Evolutionary conservation across 2,113 vertebrate species (phyloP), one percentile per base, ranked within the genome.

Genomic region (Odontesthes bonariensis): DNA sequence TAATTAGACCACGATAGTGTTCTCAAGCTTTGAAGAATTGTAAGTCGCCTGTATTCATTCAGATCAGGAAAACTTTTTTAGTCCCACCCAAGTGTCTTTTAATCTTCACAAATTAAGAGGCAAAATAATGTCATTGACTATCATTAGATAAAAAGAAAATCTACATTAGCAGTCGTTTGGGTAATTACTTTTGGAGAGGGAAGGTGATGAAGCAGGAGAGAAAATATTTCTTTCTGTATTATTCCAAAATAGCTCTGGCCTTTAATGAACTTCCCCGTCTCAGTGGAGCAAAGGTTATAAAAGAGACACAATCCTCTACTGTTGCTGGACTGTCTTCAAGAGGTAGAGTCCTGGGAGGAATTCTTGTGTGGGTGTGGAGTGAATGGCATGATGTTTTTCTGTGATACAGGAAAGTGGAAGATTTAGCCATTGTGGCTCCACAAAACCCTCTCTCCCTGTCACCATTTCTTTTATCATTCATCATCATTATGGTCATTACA

Each of bases 401-500:
- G 54, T 10, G 23, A 47, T 33, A 31, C 8, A 49, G 22, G n/a
- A 64, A 74, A 58, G 47, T 38, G 31, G 5, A 33, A 5, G 27
- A 17, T 49, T 54, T 31, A 2, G 16, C 14, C 42, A 51, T 42
- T 16, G 19, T 59, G 57, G 35, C 31, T 32, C 20, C 10, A 72
- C 35, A 64, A 35, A 57, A 67, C 46, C 13, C n/a, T n/a, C 51
- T 44, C 33, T 54, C 69, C 38, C 63, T 55, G 61, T 66, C 56
- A 31, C 14, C 20, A 4, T 49, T 54, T 53, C 14, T 40, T 27
- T 17, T 58, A 4, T 32, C 75, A 23, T 86, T 78, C 68, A 51
- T 86, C 84, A 77, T 81, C 82, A 73, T 87, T 76, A 81, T 10
- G 54, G 16, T 66, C 72, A 55, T 86, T 69, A 81, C 44, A 47